A percentile compares a stretch with the other conserved stretches of the same genome.
Conservation (phyloP, 2,888 invertebrate species). For the Ernsta delagoae region DNA sequence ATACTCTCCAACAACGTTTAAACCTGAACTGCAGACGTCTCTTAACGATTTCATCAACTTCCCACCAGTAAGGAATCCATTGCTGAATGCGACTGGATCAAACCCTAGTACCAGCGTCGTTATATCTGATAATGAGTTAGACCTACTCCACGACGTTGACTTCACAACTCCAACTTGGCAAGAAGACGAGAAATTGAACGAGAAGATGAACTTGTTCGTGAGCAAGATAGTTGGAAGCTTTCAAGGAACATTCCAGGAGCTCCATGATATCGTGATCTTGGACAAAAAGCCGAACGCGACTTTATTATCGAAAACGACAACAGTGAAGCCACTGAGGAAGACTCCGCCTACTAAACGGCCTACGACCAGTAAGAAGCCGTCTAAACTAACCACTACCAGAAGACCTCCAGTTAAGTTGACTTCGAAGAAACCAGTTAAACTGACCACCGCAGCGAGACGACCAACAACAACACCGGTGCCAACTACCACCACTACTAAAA, state of each 20-base stretch:
- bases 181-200: constrained; percentile 90
- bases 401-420: constrained; percentile 62
- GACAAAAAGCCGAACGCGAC: constrained; percentile 76
- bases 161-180: constrained; percentile 91
- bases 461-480: constrained; percentile 49
- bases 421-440: constrained; percentile 70
- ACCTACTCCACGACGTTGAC: constrained; percentile 83
- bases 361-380: constrained; percentile 75
- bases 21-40: constrained; percentile 86
- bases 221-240: constrained; percentile 93
- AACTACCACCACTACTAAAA: constrained; percentile 65
- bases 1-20: constrained; percentile 60
- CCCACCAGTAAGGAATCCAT: constrained; percentile 94
- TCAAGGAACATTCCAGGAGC: constrained; percentile 92
- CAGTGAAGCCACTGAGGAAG: constrained; percentile 70
- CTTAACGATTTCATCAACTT: constrained; percentile 91
- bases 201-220: constrained; percentile 92
- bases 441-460: constrained; percentile 54
- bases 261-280: constrained; percentile 89
- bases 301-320: constrained; percentile 63
- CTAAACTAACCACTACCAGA: constrained; percentile 67
- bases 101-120: constrained; percentile 79
- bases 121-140: constrained; percentile 81
- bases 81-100: constrained; percentile 88
- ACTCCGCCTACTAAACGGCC: constrained; percentile 71